These are phyloP conservation scores for Mesoligia furuncula DNA, from an alignment of 2,888 invertebrate genomes.

Conservation along the genomic window DNA sequence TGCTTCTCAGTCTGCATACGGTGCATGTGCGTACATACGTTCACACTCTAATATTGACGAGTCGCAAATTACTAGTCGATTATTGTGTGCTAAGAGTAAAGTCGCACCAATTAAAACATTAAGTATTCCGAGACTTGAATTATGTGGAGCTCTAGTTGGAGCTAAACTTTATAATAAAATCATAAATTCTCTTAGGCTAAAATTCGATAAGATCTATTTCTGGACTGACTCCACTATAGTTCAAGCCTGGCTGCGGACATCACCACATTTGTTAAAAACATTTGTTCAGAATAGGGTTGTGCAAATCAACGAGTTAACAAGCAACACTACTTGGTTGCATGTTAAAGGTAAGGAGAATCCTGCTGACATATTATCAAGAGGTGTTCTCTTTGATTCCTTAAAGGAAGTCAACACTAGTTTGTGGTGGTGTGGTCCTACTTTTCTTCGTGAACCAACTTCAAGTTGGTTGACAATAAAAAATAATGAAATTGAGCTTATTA, in stretches of 20 bases:
- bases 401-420: neutral
- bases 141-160: neutral
- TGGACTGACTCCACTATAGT: conserved; percentile 32
- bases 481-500: neutral
- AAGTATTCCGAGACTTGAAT: neutral
- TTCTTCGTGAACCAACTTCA: neutral
- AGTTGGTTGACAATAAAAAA: neutral
- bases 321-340: conserved; percentile 2
- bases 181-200: neutral
- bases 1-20: conserved; percentile 1
- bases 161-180: neutral
- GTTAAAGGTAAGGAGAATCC: conserved; percentile 2
- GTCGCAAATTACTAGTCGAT: neutral
- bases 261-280: conserved; percentile 16
- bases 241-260: conserved; percentile 7
- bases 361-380: neutral
- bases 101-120: neutral
- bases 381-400: neutral
- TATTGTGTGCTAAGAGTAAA: neutral
- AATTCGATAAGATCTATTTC: neutral
- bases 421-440: neutral
- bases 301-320: conserved; percentile 11
- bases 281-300: conserved; percentile 26
- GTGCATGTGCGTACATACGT: neutral
- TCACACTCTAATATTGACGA: neutral